phyloP scores from a whole-genome alignment of 2,888 invertebrate species.

The Helicoverpa assulta region DNA sequence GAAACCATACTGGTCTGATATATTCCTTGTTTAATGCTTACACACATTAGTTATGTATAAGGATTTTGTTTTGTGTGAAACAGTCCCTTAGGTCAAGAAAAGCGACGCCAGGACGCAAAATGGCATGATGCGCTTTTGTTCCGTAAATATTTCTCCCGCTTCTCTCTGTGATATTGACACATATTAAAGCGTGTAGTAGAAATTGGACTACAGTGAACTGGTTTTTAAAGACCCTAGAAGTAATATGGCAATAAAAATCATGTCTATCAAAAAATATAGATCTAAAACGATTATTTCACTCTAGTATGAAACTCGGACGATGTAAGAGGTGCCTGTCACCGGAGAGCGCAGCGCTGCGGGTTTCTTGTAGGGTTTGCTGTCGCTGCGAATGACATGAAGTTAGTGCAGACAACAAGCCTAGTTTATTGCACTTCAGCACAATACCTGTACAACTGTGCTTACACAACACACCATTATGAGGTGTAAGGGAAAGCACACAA shows the following conservation, averaged over 20 bases:
- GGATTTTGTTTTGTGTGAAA: too few species aligned
- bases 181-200: too few species aligned
- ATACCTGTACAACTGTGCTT: constrained; percentile 20
- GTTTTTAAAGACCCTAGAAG: not conserved
- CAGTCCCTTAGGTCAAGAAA: too few species aligned
- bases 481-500: constrained; percentile 27
- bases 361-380: constrained; percentile 10
- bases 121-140: too few species aligned
- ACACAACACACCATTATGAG: constrained; percentile 10
- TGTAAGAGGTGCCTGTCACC: constrained; percentile 25
- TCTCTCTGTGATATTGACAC: too few species aligned
- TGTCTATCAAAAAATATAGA: not conserved
- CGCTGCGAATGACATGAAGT: constrained; percentile 22
- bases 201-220: not conserved
- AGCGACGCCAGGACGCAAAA: too few species aligned
- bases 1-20: constrained; percentile 80
- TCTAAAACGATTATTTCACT: constrained; percentile 39
- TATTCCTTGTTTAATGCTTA: too few species aligned
- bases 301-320: constrained; percentile 34
- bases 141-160: too few species aligned
- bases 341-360: constrained; percentile 25
- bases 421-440: constrained; percentile 41
- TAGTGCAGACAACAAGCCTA: constrained; percentile 34
- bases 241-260: not conserved
- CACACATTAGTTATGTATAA: not conserved